A percentile compares a stretch with the other conserved stretches of the same genome.
Evolutionary conservation across 2,113 vertebrate genomes (phyloP).

Genomic region (Hippocampus zosterae): DNA sequence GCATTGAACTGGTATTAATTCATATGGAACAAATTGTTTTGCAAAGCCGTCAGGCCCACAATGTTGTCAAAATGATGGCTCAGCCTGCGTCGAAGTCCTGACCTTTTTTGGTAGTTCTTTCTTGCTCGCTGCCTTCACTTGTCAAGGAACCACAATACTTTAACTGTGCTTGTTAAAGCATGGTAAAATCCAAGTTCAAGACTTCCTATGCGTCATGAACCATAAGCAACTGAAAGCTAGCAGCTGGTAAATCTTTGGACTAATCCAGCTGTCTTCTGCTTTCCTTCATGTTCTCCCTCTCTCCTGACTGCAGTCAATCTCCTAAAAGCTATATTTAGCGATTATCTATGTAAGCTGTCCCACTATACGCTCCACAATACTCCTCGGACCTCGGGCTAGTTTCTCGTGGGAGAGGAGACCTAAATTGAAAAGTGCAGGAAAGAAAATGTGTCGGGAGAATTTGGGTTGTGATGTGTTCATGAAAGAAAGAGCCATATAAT

Average conservation of each 20-base stretch:
- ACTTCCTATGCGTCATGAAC: neutral
- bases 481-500: slow-evolving; percentile 1
- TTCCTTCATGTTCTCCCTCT: slow-evolving; percentile 23
- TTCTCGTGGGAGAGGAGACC: slow-evolving; percentile 71
- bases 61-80: neutral
- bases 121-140: neutral
- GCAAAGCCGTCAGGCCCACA: neutral
- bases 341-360: slow-evolving; percentile 68
- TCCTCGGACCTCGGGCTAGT: slow-evolving; percentile 64
- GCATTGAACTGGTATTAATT: neutral
- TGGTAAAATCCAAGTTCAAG: neutral
- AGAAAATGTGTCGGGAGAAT: slow-evolving; percentile 62
- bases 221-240: neutral
- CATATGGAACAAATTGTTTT: neutral
- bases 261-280: slow-evolving; percentile 4
- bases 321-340: slow-evolving; percentile 66
- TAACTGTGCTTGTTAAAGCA: neutral
- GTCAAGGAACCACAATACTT: neutral
- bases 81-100: slow-evolving; percentile 28
- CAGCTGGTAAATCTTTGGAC: neutral
- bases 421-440: slow-evolving; percentile 62
- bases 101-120: slow-evolving; percentile 65
- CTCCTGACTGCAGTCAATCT: slow-evolving; percentile 53
- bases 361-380: slow-evolving; percentile 65
- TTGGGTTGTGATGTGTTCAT: slow-evolving; percentile 17